phyloP scores from a whole-genome alignment of 2,797 vertebrate species.

The Acrossocheilus fasciatus region DNA sequence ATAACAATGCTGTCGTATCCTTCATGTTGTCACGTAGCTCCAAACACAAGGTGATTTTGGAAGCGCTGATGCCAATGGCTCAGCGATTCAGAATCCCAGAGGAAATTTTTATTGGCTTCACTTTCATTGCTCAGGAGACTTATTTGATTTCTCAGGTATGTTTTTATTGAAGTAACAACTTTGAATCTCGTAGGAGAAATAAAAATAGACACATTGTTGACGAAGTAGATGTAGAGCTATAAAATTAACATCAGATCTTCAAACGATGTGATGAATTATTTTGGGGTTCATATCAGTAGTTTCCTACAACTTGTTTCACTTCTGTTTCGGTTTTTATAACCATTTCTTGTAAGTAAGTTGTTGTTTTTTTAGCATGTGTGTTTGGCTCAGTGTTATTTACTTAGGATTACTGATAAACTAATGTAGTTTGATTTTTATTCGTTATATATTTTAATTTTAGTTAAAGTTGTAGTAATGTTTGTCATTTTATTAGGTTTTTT shows the following conservation, averaged over 20 bases:
- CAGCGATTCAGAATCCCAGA: constrained; percentile 19
- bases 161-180: constrained; percentile 9
- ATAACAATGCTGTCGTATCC: constrained; percentile 21
- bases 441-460: no score
- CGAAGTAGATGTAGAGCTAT: not conserved
- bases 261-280: not conserved
- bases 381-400: no score
- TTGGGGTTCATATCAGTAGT: not conserved
- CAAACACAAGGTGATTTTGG: constrained; percentile 37
- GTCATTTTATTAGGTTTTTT: no score
- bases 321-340: no score
- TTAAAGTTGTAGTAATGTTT: no score
- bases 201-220: not conserved
- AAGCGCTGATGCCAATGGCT: not conserved
- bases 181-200: not conserved
- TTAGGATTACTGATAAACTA: no score
- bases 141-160: not conserved
- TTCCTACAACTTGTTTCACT: no score
- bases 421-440: no score
- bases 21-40: constrained; percentile 27
- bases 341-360: no score
- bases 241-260: not conserved
- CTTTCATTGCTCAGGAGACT: not conserved
- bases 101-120: constrained; percentile 19
- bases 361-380: no score